Evolutionary conservation across 1,140 invertebrate species (phyloP), one percentile per base, ranked within the genome.

Genomic region (Rhagoletis pomonella): DNA sequence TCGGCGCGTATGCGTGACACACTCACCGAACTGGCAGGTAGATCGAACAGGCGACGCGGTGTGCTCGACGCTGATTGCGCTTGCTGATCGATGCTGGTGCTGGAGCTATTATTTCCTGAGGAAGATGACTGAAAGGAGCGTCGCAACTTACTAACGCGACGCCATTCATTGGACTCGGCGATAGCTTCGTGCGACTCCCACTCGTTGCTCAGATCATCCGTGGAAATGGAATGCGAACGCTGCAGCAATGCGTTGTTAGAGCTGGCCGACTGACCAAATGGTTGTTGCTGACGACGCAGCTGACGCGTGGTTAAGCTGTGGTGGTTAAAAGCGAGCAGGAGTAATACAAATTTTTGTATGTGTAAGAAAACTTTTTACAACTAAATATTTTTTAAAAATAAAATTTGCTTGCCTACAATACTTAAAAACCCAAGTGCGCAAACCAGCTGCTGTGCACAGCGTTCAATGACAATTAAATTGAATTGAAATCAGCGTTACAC

Each of bases 81-180:
- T 90, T 89, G 0, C 1, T 10, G 59, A 89, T 90, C 60, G 89
- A 89, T 87, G 90, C 89, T 42, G 88, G 91, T 42, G 6, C n/a
- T 42, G 89, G 91, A 29, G 17, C 3, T 90, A 92, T 87, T 81
- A 2, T 81, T 81, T 93, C 58, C 92, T 88, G 93, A 93, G 73
- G 94, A 94, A 0, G 95, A 94, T 90, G 95, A 95, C 90, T 96
- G 95, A 67, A 96, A 93, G 12, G 95, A 96, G 85, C 95, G 91
- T 60, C 95, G 93, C 39, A 94, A 91, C 89, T 94, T 95, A 19
- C 94, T 94, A 39, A 94, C 94, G 86, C 94, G 92, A 87, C 94
- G 94, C 95, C 95, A 96, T 89, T 95, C 95, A 60, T 89, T 89
- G 5, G 91, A 87, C n/a, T 90, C 90, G 6, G 90, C 90, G 47